Conservation (phyloP, 2,113 vertebrate species). For the Asarcornis scutulata region DNA sequence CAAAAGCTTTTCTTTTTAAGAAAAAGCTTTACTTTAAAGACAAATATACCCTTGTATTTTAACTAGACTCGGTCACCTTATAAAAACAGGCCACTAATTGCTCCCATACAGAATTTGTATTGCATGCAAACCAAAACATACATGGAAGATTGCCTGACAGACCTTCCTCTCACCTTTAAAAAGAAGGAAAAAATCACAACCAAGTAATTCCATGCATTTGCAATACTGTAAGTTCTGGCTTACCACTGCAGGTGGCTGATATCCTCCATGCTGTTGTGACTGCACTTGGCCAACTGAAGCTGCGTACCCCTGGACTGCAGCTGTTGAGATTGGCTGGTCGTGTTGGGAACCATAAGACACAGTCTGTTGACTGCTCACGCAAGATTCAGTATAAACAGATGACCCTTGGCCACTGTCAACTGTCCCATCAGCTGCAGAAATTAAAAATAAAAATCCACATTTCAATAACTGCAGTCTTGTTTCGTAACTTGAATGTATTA, state of each 20-base stretch:
- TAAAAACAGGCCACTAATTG: background rate
- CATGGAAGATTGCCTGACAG: background rate
- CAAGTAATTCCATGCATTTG: background rate
- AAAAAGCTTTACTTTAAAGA: background rate
- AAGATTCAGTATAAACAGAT: conserved; percentile 88
- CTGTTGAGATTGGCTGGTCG: conserved; percentile 75
- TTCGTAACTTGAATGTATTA: background rate
- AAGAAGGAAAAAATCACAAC: background rate
- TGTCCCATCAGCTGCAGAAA: conserved; percentile 83
- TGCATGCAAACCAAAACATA: background rate
- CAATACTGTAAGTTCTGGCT: conserved; percentile 65
- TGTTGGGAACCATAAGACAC: conserved; percentile 89
- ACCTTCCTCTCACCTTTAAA: background rate
- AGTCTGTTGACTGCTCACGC: conserved; percentile 85
- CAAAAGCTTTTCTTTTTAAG: no score
- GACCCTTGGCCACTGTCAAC: conserved; percentile 94
- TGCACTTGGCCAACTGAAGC: conserved; percentile 73
- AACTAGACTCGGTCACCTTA: background rate
- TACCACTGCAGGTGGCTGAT: conserved; percentile 86
- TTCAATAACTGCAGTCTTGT: background rate
- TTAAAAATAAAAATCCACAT: background rate
- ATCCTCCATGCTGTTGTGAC: conserved; percentile 79
- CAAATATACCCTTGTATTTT: background rate
- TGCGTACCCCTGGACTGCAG: conserved; percentile 75
- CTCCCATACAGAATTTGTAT: background rate